Evolutionary conservation across 1,140 invertebrate genomes (phyloP).

Genomic region (Eulimnadia texana): DNA sequence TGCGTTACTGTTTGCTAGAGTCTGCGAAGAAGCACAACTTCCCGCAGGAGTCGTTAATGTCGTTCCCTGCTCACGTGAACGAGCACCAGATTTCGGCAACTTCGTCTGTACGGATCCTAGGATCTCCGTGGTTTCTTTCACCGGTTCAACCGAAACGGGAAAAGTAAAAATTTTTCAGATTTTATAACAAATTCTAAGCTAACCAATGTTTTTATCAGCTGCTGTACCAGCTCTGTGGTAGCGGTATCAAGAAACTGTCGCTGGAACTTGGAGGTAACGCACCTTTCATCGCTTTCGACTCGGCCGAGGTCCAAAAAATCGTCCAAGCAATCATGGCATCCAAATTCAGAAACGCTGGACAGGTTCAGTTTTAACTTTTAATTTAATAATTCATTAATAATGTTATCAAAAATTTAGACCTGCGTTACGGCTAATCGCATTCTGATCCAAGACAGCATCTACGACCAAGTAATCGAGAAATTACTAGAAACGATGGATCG

Average conservation of each 20-base stretch:
- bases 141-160: slow-evolving; percentile 67
- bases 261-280: slow-evolving; percentile 97
- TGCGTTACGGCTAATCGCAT: slow-evolving; percentile 92
- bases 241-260: slow-evolving; percentile 75
- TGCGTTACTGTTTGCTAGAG: too few species aligned
- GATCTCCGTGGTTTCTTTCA: neutral
- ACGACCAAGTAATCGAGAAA: slow-evolving; percentile 64
- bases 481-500: slow-evolving; percentile 49
- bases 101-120: neutral
- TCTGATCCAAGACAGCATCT: slow-evolving; percentile 70
- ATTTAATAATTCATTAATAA: neutral
- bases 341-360: slow-evolving; percentile 93
- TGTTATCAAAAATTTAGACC: slow-evolving; percentile 40
- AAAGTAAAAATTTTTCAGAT: too few species aligned
- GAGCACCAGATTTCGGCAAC: neutral
- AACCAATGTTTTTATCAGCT: too few species aligned
- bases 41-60: too few species aligned
- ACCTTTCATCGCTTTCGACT: slow-evolving; percentile 91
- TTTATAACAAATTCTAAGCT: too few species aligned
- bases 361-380: slow-evolving; percentile 29
- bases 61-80: too few species aligned
- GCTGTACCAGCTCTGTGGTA: slow-evolving; percentile 66
- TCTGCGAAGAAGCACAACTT: too few species aligned
- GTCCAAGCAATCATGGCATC: slow-evolving; percentile 70
- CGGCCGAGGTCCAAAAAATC: slow-evolving; percentile 78